These are phyloP conservation scores for Tetramorium bicarinatum DNA, from an alignment of 2,888 invertebrate species.

Conservation along the genomic window DNA sequence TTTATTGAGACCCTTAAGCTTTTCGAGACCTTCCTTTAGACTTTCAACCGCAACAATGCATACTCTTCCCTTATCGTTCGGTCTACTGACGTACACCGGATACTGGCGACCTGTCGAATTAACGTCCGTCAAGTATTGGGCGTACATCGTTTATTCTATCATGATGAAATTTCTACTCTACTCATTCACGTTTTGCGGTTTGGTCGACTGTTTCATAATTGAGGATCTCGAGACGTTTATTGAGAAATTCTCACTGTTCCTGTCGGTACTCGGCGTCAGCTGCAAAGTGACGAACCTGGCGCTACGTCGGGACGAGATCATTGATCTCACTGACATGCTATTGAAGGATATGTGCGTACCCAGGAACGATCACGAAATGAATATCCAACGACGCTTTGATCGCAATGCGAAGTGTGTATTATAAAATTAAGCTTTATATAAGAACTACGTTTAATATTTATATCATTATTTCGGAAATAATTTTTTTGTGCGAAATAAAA, in stretches of 20 bases:
- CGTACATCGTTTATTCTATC: constrained; percentile 64
- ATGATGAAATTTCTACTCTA: constrained; percentile 59
- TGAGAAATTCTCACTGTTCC: constrained; percentile 69
- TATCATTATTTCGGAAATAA: not conserved
- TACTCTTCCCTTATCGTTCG: constrained; percentile 62
- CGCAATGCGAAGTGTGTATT: constrained; percentile 62
- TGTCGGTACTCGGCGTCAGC: constrained; percentile 71
- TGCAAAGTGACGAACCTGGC: constrained; percentile 71
- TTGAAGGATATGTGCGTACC: constrained; percentile 59
- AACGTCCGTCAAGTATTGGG: constrained; percentile 49
- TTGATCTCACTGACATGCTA: constrained; percentile 62
- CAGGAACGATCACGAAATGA: constrained; percentile 57
- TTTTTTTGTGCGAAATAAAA: not conserved
- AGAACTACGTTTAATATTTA: not conserved
- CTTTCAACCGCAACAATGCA: constrained; percentile 57
- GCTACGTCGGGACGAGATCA: constrained; percentile 57
- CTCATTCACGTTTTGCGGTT: constrained; percentile 51
- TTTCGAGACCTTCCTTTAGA: not conserved
- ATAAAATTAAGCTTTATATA: not conserved
- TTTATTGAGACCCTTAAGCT: constrained; percentile 4
- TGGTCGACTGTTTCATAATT: constrained; percentile 57
- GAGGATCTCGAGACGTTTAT: constrained; percentile 61
- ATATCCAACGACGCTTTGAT: constrained; percentile 67
- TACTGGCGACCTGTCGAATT: constrained; percentile 65
- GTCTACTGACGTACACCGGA: constrained; percentile 62